Base-by-base conservation (phyloP, 2,797 vertebrate species). In the Acanthiza pusilla region DNA sequence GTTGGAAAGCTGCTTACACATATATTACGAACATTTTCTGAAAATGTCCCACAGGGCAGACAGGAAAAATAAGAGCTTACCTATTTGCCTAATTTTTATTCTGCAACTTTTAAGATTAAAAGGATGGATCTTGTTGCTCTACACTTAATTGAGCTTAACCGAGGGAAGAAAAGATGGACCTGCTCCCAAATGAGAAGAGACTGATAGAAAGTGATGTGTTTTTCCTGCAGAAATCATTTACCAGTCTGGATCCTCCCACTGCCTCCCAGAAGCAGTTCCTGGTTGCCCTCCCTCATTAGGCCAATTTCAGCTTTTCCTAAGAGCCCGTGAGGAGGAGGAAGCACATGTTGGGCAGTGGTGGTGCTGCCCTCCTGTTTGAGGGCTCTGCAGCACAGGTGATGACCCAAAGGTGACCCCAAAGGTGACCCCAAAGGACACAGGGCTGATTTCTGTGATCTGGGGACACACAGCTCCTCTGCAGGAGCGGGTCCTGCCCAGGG, bases 21-120 rank as follows among this genome's bases (percentile, higher is more conserved):
- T 53, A 92, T 79, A 43, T 55, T 70, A 89, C 17, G 4, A 85
- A 96, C 87, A 84, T 95, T 93, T 86, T 94, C 94, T 91, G 65
- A 91, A 92, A 89, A 92, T 2, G 12, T 83, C 93, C 95, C 93
- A 88, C 53, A 74, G 93, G 89, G 60, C 22, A 92, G 54, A 70
- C 40, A 74, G 51, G 36, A 93, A 85, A 89, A 88, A 70, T 38
- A 92, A 95, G 92, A 88, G 26, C 51, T 68, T 70, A 86, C 54
- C 54, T 72, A 82, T 63, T 78, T 14, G 5, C 32, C 65, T 85
- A 34, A 61, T 67, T 93, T 80, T 92, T 70, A 53, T 79, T 86
- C 47, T 60, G 38, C 65, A 86, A 45, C 47, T 92, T 89, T 61
- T 73, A 84, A 50, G n/a, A 80, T 34, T 13, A 86, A 91, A 94